Percentiles rank a stretch among this genome's conserved stretches.
phyloP scores from a whole-genome alignment of 2,888 invertebrate species.

The Drosophila eohydei region DNA sequence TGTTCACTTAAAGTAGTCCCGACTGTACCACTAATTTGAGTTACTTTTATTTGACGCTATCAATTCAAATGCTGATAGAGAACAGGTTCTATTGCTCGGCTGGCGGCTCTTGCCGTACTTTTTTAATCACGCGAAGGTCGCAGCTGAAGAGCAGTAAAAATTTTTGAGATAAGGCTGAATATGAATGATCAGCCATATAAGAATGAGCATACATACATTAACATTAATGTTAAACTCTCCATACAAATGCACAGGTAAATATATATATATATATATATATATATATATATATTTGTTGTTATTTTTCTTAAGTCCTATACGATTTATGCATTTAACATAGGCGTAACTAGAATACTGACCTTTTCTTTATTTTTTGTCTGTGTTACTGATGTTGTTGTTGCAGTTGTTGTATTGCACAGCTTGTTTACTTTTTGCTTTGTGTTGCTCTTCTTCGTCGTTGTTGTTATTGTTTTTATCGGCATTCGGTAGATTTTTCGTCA shows the following conservation, averaged over 20 bases:
- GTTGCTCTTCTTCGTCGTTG: constrained; percentile 31
- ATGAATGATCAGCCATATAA: constrained; percentile 22
- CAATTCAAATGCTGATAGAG: constrained; percentile 27
- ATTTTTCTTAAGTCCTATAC: constrained; percentile 14
- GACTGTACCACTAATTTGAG: not conserved
- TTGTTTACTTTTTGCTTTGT: constrained; percentile 69
- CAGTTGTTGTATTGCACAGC: constrained; percentile 32
- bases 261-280: too few relatives aligned
- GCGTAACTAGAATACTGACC: constrained; percentile 60
- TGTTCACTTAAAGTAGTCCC: not conserved
- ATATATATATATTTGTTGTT: not conserved
- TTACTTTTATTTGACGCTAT: constrained; percentile 25
- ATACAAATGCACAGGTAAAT: not conserved
- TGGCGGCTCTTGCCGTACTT: constrained; percentile 13
- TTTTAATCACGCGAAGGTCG: constrained; percentile 41
- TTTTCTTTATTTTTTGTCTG: constrained; percentile 41
- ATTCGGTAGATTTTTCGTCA: constrained; percentile 60
- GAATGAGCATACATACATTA: not conserved
- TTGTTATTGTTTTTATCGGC: constrained; percentile 42
- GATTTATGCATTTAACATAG: not conserved
- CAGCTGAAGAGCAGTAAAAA: constrained; percentile 32
- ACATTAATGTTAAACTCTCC: not conserved
- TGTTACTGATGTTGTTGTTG: constrained; percentile 23
- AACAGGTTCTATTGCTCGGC: constrained; percentile 18
- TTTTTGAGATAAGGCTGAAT: constrained; percentile 18